phyloP scores from a whole-genome alignment of 2,888 invertebrate species.

The Panzeria rudis region DNA sequence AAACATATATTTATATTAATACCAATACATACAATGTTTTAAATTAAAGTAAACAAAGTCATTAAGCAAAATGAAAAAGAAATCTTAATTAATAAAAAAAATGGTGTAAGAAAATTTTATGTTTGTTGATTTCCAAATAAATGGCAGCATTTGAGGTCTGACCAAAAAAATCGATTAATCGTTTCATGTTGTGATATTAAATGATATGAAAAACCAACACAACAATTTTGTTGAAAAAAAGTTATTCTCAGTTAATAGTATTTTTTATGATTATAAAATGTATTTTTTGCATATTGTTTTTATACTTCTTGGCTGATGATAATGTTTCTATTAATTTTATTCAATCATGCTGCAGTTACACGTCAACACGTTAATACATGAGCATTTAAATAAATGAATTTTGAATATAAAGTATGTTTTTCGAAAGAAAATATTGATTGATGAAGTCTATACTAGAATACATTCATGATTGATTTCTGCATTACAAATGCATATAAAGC shows the following conservation, averaged over 20 bases:
- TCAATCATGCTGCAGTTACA: not conserved
- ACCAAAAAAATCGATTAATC: conserved; percentile 4
- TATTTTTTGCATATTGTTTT: not conserved
- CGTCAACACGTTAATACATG: not conserved
- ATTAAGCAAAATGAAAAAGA: not conserved
- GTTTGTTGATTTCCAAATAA: conserved; percentile 7
- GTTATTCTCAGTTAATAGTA: conserved; percentile 37
- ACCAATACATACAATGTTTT: not conserved
- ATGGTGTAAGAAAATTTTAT: not conserved
- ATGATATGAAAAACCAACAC: conserved; percentile 6
- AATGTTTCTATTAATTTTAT: conserved; percentile 6
- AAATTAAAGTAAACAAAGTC: conserved; percentile 16
- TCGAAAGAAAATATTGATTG: not conserved
- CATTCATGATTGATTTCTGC: no score
- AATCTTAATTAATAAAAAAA: not conserved
- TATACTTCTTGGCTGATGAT: no score
- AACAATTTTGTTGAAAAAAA: not conserved
- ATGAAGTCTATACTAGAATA: conserved; percentile 6
- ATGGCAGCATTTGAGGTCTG: not conserved
- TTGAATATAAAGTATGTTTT: not conserved
- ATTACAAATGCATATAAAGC: no score
- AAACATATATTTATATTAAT: not conserved
- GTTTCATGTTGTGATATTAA: conserved; percentile 16
- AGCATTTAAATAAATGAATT: not conserved
- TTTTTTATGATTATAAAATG: conserved; percentile 8